phyloP scores from a whole-genome alignment of 2,113 vertebrate genomes.

The Glareola pratincola region DNA sequence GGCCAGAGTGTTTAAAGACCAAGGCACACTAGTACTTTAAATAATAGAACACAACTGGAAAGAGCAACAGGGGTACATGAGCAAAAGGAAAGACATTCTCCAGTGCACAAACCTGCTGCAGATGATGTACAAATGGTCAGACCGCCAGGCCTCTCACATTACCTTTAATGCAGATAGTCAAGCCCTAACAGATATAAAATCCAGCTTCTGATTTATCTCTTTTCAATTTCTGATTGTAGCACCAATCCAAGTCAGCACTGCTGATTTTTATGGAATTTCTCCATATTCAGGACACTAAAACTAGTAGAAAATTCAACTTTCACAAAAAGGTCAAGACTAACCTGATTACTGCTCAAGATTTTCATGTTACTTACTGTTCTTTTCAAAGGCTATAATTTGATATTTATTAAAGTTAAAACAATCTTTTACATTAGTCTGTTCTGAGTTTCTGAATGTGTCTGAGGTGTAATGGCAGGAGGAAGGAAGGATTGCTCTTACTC shows the following conservation, averaged over 20 bases:
- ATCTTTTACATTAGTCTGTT: neutral
- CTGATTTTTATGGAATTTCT: neutral
- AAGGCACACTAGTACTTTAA: neutral
- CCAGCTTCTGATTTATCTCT: neutral
- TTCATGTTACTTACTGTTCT: neutral
- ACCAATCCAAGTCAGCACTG: neutral
- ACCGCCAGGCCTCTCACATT: rapidly evolving
- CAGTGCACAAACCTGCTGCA: neutral
- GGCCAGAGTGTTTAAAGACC: neutral
- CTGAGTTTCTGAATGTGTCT: neutral
- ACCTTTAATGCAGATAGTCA: neutral
- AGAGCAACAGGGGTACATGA: neutral
- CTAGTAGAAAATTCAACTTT: neutral
- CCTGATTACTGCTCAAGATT: neutral
- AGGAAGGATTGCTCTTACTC: neutral
- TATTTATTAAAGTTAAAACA: neutral
- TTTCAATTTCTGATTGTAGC: neutral
- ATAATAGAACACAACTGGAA: neutral
- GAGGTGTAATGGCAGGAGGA: neutral
- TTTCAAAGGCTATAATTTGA: neutral
- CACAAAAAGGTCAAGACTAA: neutral
- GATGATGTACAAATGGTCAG: neutral
- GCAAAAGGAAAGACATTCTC: neutral
- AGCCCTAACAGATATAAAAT: neutral
- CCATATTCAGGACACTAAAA: neutral